These are phyloP conservation scores for Proterorhinus semilunaris DNA, from an alignment of 2,113 vertebrate species.

Conservation along the genomic window DNA sequence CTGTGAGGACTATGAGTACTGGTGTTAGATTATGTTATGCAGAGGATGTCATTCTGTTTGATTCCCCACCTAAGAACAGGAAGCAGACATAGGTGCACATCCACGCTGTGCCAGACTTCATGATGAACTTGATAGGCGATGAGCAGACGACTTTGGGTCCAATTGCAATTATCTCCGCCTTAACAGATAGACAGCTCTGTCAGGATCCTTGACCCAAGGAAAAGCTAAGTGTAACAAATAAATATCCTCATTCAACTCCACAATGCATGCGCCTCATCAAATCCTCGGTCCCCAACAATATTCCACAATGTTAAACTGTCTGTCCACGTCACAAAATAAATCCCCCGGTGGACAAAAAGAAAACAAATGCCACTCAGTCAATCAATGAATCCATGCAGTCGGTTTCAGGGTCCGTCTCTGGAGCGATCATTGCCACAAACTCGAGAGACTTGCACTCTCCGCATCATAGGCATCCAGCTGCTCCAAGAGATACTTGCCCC, in stretches of 20 bases:
- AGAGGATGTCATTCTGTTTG: conserved; percentile 2
- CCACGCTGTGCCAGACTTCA: conserved; percentile 66
- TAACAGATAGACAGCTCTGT: conserved; percentile 48
- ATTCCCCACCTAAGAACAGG: conserved; percentile 68
- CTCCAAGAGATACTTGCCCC: conserved; percentile 32
- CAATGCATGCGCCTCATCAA: conserved; percentile 29
- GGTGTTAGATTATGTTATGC: not conserved
- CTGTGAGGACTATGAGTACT: no score
- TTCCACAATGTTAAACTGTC: conserved; percentile 53
- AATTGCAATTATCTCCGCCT: conserved; percentile 53
- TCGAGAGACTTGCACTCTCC: conserved; percentile 66
- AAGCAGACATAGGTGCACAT: conserved; percentile 55
- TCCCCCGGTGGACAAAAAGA: conserved; percentile 20
- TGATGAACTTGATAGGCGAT: conserved; percentile 42
- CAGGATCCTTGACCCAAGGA: conserved; percentile 43
- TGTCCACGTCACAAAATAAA: conserved; percentile 29
- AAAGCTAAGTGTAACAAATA: conserved; percentile 35
- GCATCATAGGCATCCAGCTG: conserved; percentile 55
- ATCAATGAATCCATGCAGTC: conserved; percentile 61
- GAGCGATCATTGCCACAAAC: conserved; percentile 64
- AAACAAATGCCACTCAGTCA: conserved; percentile 45
- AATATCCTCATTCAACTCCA: conserved; percentile 62
- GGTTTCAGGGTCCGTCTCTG: conserved; percentile 57
- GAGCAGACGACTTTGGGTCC: conserved; percentile 43
- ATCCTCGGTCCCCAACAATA: conserved; percentile 49